phyloP scores from a whole-genome alignment of 2,888 invertebrate species.

The Lapara coniferarum region DNA sequence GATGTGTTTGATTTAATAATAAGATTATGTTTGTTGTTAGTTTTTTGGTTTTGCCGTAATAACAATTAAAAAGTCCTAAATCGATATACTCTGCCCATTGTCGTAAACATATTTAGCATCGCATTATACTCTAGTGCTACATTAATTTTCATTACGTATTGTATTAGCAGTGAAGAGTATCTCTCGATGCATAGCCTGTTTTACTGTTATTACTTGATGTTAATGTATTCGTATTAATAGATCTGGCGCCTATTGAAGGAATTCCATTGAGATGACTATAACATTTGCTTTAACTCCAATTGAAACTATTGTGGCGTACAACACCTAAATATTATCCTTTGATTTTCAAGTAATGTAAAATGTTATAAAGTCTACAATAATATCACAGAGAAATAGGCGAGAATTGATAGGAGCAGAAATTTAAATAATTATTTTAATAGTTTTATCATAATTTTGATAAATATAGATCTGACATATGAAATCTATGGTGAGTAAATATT shows the following conservation, averaged over 20 bases:
- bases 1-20: constrained; percentile 85
- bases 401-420: no score
- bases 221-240: constrained; percentile 32
- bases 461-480: neutral
- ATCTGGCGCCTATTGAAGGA: constrained; percentile 36
- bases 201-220: constrained; percentile 15
- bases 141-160: constrained; percentile 11
- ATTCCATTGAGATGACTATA: neutral
- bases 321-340: neutral
- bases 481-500: neutral
- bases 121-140: neutral
- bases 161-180: neutral
- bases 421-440: no score
- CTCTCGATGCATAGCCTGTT: neutral
- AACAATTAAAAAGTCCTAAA: constrained; percentile 59
- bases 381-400: no score
- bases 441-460: neutral
- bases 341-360: no score
- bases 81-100: neutral
- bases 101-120: constrained; percentile 27
- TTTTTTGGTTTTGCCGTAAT: constrained; percentile 61
- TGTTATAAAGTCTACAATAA: no score
- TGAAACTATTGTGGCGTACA: neutral
- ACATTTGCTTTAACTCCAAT: neutral
- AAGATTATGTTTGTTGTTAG: constrained; percentile 78